Base-by-base conservation (phyloP, 2,113 vertebrate genomes). In the Cathartes aura region DNA sequence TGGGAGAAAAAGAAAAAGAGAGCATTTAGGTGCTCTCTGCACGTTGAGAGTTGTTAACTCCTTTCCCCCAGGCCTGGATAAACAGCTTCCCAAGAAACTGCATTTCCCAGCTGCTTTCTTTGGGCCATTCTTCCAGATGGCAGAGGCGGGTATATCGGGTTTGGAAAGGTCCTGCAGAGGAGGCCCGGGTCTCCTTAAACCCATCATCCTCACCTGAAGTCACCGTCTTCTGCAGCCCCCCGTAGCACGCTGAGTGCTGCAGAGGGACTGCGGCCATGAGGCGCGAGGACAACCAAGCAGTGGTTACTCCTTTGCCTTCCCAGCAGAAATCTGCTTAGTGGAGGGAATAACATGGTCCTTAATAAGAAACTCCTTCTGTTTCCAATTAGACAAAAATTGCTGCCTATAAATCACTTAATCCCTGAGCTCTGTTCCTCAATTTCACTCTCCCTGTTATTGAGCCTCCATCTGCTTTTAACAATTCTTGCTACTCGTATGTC, bases 331-430 rank as follows among this genome's bases (percentile, higher is more conserved):
- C 78, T 81, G 90, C 74, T 88, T 80, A 89, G 78, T 88, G 93
- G 38, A 87, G 40, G 47, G 86, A 95, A 73, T 85, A 95, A 70
- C 81, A n/a, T 53, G n/a, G 53, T 34, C 91, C 89, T 93, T 88
- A 94, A 59, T 80, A 91, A 95, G 81, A 79, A 94, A 45, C 74
- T 85, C 93, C 90, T 96, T 78, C 89, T 96, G 94, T 94, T 96
- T 95, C 90, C 58, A 94, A 94, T 96, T 94, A 97, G 91, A 93
- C 84, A 95, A 95, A 89, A 95, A 96, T 82, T 92, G 94, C 83
- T 92, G 89, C 66, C 88, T 91, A 71, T 96, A 95, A 94, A 91
- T 97, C 97, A 95, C 90, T 96, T 95, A 90, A 96, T 96, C 92
- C 92, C 83, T 81, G 76, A 89, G 89, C 93, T 96, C 92, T 92